A percentile compares a stretch with the other conserved stretches of the same genome.
Conservation (phyloP, 2,113 vertebrate species). For the Gracilinanus agilis region DNA sequence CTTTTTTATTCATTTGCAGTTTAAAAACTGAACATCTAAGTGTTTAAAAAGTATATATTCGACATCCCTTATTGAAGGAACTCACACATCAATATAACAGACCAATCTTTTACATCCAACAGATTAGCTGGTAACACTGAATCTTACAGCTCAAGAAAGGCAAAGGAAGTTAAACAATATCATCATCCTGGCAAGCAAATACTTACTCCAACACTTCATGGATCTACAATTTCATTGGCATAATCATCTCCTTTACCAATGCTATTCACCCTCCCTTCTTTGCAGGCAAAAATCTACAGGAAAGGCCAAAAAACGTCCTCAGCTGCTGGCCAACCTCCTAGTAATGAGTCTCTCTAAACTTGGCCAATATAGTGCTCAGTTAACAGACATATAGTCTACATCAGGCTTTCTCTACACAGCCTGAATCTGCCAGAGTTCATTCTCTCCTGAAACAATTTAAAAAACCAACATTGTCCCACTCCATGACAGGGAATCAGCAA, state of each 20-base stretch:
- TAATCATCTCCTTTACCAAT: not conserved
- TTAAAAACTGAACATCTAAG: not conserved
- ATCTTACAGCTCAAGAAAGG: not conserved
- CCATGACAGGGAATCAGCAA: not conserved
- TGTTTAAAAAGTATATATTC: not conserved
- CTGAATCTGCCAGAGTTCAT: not conserved
- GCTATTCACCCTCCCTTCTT: not conserved
- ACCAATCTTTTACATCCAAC: not conserved
- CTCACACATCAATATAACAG: not conserved
- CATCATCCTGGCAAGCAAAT: not conserved
- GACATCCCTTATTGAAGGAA: not conserved
- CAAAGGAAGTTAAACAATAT: not conserved
- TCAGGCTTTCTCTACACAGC: not conserved
- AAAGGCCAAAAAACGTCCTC: not conserved
- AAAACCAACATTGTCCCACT: not conserved
- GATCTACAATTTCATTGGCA: not conserved
- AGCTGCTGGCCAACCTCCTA: not conserved
- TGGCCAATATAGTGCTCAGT: not conserved
- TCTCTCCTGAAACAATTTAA: not conserved
- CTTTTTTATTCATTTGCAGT: slow-evolving; percentile 24
- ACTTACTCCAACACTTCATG: not conserved
- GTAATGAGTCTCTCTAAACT: not conserved
- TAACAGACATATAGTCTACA: not conserved
- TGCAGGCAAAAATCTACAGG: not conserved
- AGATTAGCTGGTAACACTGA: not conserved